These are phyloP conservation scores for Spilosoma lubricipeda DNA, from an alignment of 2,888 invertebrate genomes.

Conservation along the genomic window DNA sequence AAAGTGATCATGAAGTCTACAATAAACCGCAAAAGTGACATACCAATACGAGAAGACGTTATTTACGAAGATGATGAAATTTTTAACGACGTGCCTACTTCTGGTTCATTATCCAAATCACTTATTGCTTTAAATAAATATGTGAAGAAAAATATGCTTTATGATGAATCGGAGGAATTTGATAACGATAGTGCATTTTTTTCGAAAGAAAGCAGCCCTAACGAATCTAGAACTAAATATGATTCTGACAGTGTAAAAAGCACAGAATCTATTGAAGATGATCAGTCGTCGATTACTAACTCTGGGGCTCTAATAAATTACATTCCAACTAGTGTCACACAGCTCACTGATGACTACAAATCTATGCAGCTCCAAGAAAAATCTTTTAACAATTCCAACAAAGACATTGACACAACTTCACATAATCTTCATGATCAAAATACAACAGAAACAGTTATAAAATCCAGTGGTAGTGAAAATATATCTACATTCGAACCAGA, in stretches of 20 bases:
- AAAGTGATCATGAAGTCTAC: slow-evolving; percentile 58
- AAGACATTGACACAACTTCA: slow-evolving; percentile 20
- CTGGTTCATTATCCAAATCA: slow-evolving; percentile 76
- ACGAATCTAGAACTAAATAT: slow-evolving; percentile 71
- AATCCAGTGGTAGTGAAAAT: slow-evolving; percentile 29
- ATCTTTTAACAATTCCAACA: slow-evolving; percentile 30
- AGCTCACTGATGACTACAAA: slow-evolving; percentile 78
- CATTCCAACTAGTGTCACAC: slow-evolving; percentile 47
- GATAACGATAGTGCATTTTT: slow-evolving; percentile 75
- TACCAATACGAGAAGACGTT: slow-evolving; percentile 46
- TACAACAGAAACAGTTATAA: slow-evolving; percentile 29
- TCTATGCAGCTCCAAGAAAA: slow-evolving; percentile 65
- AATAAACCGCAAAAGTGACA: slow-evolving; percentile 39
- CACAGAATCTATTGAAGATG: slow-evolving; percentile 59
- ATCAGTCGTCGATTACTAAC: slow-evolving; percentile 27
- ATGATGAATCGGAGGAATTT: slow-evolving; percentile 67
- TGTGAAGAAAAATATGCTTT: slow-evolving; percentile 78
- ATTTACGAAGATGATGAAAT: slow-evolving; percentile 75
- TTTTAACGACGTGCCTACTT: slow-evolving; percentile 73
- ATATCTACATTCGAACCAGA: slow-evolving; percentile 22
- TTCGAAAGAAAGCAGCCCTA: slow-evolving; percentile 80
- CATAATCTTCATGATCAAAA: slow-evolving; percentile 22
- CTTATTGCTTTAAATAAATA: slow-evolving; percentile 78
- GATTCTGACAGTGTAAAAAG: slow-evolving; percentile 75
- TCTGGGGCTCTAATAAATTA: slow-evolving; percentile 30